Base-by-base conservation (phyloP, 2,113 vertebrate genomes). In the Cichladusa arquata region DNA sequence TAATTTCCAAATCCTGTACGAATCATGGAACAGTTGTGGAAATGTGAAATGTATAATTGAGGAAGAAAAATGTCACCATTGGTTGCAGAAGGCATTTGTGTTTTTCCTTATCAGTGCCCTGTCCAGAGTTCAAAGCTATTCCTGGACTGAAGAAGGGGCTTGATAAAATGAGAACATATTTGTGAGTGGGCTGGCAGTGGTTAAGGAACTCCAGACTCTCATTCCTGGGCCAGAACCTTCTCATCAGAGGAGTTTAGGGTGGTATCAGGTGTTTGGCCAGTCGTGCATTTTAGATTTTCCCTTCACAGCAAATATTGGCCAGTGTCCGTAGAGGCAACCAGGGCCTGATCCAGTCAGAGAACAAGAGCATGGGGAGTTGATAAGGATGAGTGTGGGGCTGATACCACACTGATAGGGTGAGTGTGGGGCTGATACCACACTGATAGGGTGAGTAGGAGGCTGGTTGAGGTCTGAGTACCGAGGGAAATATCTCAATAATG, bases 401-500 rank as follows among this genome's bases (percentile, higher is more conserved):
- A 54, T 71, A 51, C 0, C 48, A 9, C 3, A 0, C 1, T 71
- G 47, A 23, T 65, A 58, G 1, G 4, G 16, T 16, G 38, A 83
- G 70, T 42, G 10, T 28, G 42, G 23, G 42, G 29, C 54, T 90
- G 61, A 54, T 71, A 53, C 0, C 48, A 12, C 2, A 0, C 1
- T 72, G 47, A 23, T 65, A 58, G 1, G 4, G 17, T 16, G 38
- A 83, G 70, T 42, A 10, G 33, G 48, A 50, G 40, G 24, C 78
- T 91, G 71, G 44, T 40, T 78, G 1, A 56, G 28, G 45, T 45
- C 57, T 81, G 66, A 87, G 53, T 53, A 9, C 60, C 0, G 0
- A 65, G 54, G 42, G 24, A 81, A 81, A 11, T 47, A 54, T 9
- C 71, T 80, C 19, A 60, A 54, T 33, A 54, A 34, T 57, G 47